A percentile compares a stretch with the other conserved stretches of the same genome.
These are phyloP conservation scores for Telenomus remus DNA, from an alignment of 1,140 invertebrate species.

Conservation along the genomic window DNA sequence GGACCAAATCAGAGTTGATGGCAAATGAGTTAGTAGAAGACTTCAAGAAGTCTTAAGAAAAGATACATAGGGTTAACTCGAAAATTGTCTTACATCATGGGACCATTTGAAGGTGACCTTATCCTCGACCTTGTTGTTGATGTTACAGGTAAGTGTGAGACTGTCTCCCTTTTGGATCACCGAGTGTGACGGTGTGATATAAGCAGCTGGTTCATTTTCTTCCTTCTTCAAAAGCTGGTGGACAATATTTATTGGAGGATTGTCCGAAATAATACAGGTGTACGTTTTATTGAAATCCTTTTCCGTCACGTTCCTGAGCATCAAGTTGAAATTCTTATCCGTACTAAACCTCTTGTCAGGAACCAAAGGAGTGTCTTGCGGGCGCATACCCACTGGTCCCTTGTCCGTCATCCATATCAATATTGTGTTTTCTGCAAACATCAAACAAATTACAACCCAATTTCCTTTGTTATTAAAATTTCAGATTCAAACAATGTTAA, in stretches of 20 bases:
- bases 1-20: too few species aligned
- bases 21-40: too few species aligned
- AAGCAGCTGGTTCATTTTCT: constrained; percentile 27
- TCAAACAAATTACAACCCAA: too few species aligned
- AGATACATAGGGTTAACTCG: too few species aligned
- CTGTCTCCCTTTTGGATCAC: constrained; percentile 34
- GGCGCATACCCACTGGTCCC: too few species aligned
- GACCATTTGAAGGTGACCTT: constrained; percentile 62
- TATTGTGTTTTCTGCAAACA: too few species aligned
- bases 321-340: constrained; percentile 48
- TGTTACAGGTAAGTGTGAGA: constrained; percentile 30
- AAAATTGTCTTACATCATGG: constrained; percentile 57
- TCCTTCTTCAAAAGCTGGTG: constrained; percentile 58
- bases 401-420: too few species aligned
- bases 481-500: too few species aligned
- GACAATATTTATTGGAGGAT: constrained; percentile 22
- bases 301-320: constrained; percentile 48
- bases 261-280: constrained; percentile 51
- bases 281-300: constrained; percentile 58
- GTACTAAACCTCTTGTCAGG: constrained; percentile 25
- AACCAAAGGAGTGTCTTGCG: too few species aligned
- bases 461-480: too few species aligned
- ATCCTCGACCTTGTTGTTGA: constrained; percentile 43
- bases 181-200: constrained; percentile 48
- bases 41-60: too few species aligned